phyloP scores from a whole-genome alignment of 1,140 invertebrate species.

The Temnothorax nylanderi region DNA sequence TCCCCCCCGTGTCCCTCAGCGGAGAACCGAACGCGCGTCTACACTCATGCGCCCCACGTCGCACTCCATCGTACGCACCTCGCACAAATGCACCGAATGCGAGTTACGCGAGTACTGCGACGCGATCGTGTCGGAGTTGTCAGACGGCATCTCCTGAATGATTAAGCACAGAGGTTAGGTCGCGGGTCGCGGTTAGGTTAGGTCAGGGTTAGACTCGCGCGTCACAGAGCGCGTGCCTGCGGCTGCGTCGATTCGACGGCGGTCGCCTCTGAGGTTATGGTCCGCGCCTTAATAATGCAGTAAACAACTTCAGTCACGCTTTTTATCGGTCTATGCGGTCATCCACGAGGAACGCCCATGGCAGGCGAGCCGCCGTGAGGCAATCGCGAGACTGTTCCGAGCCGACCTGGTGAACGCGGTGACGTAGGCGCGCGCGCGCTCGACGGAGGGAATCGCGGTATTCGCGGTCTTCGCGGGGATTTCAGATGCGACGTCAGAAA shows the following conservation, averaged over 20 bases:
- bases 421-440: background rate
- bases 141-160: background rate
- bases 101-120: background rate
- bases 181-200: background rate
- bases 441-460: background rate
- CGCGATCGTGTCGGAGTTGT: background rate
- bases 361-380: background rate
- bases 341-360: slow-evolving; percentile 36
- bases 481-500: slow-evolving; percentile 32
- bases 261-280: slow-evolving; percentile 23
- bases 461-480: background rate
- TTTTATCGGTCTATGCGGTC: slow-evolving; percentile 49
- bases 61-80: background rate
- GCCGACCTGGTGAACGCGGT: background rate
- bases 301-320: slow-evolving; percentile 51
- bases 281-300: slow-evolving; percentile 27
- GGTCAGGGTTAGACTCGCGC: background rate
- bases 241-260: background rate
- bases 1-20: background rate
- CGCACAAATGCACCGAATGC: slow-evolving; percentile 3
- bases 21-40: background rate
- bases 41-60: background rate
- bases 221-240: slow-evolving; percentile 36
- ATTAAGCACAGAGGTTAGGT: background rate
- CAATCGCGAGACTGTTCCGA: background rate